These are phyloP conservation scores for Delia radicum DNA, from an alignment of 1,140 invertebrate species.

Conservation along the genomic window DNA sequence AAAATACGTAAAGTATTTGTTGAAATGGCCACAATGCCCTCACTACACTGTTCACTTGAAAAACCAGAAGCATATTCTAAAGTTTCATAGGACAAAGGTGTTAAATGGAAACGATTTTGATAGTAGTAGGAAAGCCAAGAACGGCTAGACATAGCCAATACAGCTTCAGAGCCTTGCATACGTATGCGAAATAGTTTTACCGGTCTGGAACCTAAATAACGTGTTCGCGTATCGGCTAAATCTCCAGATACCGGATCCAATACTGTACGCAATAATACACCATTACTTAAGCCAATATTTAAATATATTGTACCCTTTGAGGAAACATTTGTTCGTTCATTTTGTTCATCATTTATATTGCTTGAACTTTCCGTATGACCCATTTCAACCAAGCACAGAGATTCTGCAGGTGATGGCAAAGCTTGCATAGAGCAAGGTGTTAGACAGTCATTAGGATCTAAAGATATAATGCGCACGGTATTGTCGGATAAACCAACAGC, in stretches of 20 bases:
- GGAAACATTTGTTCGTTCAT: slow-evolving; percentile 41
- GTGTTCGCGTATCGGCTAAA: slow-evolving; percentile 92
- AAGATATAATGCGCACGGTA: slow-evolving; percentile 95
- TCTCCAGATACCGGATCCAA: slow-evolving; percentile 96
- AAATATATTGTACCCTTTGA: slow-evolving; percentile 79
- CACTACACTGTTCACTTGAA: slow-evolving; percentile 90
- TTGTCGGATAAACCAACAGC: slow-evolving; percentile 96
- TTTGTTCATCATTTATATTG: slow-evolving; percentile 57
- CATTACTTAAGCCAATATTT: slow-evolving; percentile 98
- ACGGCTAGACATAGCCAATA: slow-evolving; percentile 95
- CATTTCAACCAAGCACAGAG: slow-evolving; percentile 93
- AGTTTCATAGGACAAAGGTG: slow-evolving; percentile 93
- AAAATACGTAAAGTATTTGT: slow-evolving; percentile 97
- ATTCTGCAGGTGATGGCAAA: slow-evolving; percentile 94
- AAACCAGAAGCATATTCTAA: slow-evolving; percentile 96
- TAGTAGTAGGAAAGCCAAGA: slow-evolving; percentile 99
- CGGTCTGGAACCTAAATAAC: slow-evolving; percentile 91
- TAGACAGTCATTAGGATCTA: slow-evolving; percentile 93
- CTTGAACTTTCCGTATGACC: slow-evolving; percentile 60
- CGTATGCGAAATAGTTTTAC: slow-evolving; percentile 94
- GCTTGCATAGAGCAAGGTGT: slow-evolving; percentile 94
- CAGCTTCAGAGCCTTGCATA: slow-evolving; percentile 95
- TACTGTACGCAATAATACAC: slow-evolving; percentile 91
- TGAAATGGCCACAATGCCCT: slow-evolving; percentile 98
- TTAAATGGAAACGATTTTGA: slow-evolving; percentile 94